These are phyloP conservation scores for Pangasianodon hypophthalmus DNA, from an alignment of 2,113 vertebrate species.

Conservation along the genomic window DNA sequence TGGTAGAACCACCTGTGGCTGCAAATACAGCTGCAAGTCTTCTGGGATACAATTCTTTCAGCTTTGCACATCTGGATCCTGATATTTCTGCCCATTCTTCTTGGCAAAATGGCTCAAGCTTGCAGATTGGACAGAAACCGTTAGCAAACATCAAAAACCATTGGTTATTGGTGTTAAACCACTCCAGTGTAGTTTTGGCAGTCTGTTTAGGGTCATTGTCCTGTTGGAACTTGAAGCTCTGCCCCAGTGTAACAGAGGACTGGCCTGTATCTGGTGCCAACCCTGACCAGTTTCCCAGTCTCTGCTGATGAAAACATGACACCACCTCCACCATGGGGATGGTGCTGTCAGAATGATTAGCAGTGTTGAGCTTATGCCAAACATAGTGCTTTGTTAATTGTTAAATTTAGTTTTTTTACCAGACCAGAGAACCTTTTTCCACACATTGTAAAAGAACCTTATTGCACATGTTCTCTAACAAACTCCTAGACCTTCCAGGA, in stretches of 20 bases:
- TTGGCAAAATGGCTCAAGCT: neutral
- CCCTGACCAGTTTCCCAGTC: neutral
- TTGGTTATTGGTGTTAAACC: neutral
- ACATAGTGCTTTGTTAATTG: neutral
- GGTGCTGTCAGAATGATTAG: neutral
- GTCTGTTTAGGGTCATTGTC: neutral
- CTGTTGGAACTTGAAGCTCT: neutral
- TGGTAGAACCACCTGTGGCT: neutral
- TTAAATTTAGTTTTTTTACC: neutral
- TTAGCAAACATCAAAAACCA: neutral
- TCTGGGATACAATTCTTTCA: neutral
- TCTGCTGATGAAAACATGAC: neutral
- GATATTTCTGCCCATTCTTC: neutral
- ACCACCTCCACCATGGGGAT: neutral
- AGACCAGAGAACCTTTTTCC: neutral
- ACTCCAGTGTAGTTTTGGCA: neutral
- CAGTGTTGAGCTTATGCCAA: neutral
- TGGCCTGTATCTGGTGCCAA: neutral
- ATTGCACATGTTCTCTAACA: neutral
- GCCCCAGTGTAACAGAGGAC: neutral
- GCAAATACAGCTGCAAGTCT: neutral
- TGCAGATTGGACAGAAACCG: neutral
- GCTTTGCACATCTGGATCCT: neutral
- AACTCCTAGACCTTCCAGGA: neutral
- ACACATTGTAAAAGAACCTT: neutral